phyloP scores from a whole-genome alignment of 2,113 vertebrate species.

The Sterrhoptilus dennistouni region DNA sequence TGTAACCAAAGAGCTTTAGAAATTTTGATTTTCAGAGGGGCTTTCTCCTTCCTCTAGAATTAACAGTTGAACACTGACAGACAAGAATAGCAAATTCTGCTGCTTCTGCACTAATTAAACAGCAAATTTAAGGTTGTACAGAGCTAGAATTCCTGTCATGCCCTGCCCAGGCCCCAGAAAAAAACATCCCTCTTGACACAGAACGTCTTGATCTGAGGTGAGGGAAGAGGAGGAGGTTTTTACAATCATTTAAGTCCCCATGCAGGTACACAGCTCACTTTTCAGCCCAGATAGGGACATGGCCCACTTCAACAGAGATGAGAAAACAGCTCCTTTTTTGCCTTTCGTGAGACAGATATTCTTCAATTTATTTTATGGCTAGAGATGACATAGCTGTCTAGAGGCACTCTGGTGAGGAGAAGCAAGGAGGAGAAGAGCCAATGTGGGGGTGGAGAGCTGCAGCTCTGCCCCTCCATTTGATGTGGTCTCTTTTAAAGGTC shows the following conservation, averaged over 20 bases:
- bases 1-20: background rate
- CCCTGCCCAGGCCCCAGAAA: background rate
- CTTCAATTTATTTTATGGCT: conserved; percentile 14
- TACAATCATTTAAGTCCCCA: background rate
- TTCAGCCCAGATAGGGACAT: background rate
- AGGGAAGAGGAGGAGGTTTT: background rate
- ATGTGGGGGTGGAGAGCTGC: background rate
- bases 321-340: background rate
- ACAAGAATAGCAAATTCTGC: background rate
- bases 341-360: background rate
- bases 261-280: background rate
- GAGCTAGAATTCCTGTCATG: background rate
- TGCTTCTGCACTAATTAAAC: background rate
- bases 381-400: conserved; percentile 37
- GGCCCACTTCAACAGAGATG: accelerated
- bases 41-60: background rate
- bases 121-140: background rate
- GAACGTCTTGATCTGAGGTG: background rate
- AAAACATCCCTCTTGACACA: background rate
- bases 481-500: conserved; percentile 22
- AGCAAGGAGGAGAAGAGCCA: background rate
- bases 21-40: background rate
- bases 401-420: background rate
- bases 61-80: background rate
- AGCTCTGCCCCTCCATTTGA: background rate